Evolutionary conservation across 2,113 vertebrate species (phyloP).

Genomic region (Tupaia tana): DNA sequence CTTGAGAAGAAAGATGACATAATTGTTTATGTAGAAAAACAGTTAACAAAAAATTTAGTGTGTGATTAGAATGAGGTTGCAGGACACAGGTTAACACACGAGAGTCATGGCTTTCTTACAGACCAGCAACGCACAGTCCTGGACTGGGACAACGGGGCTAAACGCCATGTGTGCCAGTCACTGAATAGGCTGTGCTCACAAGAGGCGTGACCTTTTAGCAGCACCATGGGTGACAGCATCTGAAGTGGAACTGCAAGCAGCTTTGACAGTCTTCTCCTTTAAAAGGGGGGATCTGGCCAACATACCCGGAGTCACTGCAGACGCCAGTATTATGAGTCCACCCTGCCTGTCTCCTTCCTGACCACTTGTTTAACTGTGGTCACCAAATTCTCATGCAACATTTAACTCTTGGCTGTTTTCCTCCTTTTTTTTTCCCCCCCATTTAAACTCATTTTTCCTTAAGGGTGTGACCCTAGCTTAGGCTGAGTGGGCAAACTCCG

Average conservation of each 20-base stretch:
- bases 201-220: neutral
- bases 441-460: neutral
- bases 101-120: neutral
- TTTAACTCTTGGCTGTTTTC: constrained; percentile 11
- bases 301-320: neutral
- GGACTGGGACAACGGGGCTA: neutral
- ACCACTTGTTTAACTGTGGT: constrained; percentile 30
- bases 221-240: rapidly evolving
- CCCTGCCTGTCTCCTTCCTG: constrained; percentile 9
- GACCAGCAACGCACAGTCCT: neutral
- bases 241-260: neutral
- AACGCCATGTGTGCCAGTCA: neutral
- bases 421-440: neutral
- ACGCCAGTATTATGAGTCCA: neutral
- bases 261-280: neutral
- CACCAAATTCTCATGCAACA: constrained; percentile 24
- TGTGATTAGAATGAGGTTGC: neutral
- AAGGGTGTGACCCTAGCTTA: neutral
- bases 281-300: neutral
- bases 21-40: neutral
- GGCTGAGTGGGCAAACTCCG: no score
- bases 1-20: neutral
- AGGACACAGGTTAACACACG: neutral
- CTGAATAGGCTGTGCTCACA: neutral
- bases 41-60: neutral